These are phyloP conservation scores for Polydrusus cervinus DNA, from an alignment of 2,888 invertebrate species.

Conservation along the genomic window DNA sequence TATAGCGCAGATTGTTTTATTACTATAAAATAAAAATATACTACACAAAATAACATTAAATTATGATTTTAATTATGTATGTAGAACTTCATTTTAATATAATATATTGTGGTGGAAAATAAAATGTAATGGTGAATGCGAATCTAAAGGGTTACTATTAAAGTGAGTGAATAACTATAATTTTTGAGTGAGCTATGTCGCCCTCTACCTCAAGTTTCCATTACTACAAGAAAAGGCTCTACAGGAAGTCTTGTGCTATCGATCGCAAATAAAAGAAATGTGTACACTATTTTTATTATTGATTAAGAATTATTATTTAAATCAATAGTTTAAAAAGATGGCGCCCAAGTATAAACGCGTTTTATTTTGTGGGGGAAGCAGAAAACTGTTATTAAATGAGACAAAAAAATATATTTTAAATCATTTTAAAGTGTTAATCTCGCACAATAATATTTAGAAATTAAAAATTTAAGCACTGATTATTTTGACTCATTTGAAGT, in stretches of 20 bases:
- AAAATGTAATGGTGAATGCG: too few species aligned
- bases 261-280: neutral
- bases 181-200: neutral
- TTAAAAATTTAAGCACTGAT: constrained; percentile 10
- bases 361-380: neutral
- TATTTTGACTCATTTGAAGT: constrained; percentile 2
- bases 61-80: too few species aligned
- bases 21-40: too few species aligned
- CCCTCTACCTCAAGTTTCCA: neutral
- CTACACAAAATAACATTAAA: too few species aligned
- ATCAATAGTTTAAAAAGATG: neutral
- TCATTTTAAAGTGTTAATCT: neutral
- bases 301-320: neutral
- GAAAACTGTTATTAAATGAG: neutral
- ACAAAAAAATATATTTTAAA: too few species aligned
- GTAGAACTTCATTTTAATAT: too few species aligned
- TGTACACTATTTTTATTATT: neutral
- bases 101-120: too few species aligned
- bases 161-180: neutral
- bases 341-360: neutral
- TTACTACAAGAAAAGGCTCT: neutral
- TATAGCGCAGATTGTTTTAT: too few species aligned
- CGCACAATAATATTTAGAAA: constrained; percentile 16
- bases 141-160: too few species aligned
- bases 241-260: neutral